Percentiles rank a stretch among this genome's conserved stretches.
Evolutionary conservation across 2,888 invertebrate genomes (phyloP).

Genomic region (Tiphia femorata): DNA sequence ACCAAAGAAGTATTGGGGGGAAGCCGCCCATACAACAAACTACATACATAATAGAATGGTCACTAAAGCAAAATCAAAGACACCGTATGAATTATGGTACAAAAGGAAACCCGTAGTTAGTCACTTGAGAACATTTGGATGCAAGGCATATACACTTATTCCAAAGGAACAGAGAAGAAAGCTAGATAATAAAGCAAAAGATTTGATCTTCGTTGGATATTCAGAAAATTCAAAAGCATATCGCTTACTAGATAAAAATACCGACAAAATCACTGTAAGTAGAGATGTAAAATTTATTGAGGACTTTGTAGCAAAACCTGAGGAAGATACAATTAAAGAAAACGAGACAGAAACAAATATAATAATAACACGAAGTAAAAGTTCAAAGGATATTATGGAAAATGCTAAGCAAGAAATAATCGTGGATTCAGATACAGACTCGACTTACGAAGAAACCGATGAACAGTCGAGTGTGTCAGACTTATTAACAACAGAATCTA

Average conservation of each 20-base stretch:
- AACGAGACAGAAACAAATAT: not conserved
- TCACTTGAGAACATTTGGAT: not conserved
- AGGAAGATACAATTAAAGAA: not conserved
- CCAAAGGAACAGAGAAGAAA: not conserved
- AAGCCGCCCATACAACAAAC: too few species aligned
- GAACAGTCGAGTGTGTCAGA: not conserved
- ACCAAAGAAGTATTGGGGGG: not conserved
- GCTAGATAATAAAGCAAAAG: not conserved
- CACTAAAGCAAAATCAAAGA: not conserved
- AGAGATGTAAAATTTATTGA: not conserved
- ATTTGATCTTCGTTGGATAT: not conserved
- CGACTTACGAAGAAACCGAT: not conserved
- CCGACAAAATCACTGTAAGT: not conserved
- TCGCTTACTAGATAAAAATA: not conserved
- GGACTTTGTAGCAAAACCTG: too few species aligned
- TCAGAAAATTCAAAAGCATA: not conserved
- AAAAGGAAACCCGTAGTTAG: not conserved
- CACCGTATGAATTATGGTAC: not conserved
- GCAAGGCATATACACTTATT: not conserved
- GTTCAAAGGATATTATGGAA: too few species aligned
- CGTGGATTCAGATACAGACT: not conserved
- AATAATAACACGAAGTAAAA: too few species aligned
- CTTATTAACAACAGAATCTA: too few species aligned
- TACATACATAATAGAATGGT: not conserved
- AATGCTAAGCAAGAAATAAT: too few species aligned